Evolutionary conservation across 2,888 invertebrate genomes (phyloP).

Genomic region (Coelopa pilipes): DNA sequence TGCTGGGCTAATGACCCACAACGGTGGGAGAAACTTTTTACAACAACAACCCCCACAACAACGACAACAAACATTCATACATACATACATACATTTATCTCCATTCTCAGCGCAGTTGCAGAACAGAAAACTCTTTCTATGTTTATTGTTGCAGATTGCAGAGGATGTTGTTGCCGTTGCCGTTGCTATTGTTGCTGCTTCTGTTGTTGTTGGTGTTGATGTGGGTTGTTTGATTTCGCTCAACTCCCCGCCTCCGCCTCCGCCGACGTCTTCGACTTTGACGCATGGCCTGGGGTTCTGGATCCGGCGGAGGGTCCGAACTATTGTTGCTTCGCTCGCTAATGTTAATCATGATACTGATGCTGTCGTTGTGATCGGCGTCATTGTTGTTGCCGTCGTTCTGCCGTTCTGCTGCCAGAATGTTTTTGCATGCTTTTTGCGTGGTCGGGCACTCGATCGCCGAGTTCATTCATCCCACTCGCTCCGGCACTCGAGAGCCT

Average conservation of each 20-base stretch:
- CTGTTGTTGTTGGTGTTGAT: conserved; percentile 13
- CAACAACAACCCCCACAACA: too few species aligned
- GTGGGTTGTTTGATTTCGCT: conserved; percentile 22
- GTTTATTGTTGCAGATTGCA: conserved; percentile 11
- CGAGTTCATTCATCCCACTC: conserved; percentile 8
- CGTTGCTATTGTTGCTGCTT: not conserved
- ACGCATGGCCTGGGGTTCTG: conserved; percentile 7
- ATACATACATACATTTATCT: not conserved
- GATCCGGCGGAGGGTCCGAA: not conserved
- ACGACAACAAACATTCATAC: not conserved
- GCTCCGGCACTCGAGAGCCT: too few species aligned
- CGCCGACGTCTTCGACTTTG: not conserved
- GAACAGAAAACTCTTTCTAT: conserved; percentile 42
- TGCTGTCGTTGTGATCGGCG: conserved; percentile 6
- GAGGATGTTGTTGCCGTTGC: not conserved
- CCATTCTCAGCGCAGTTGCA: conserved; percentile 33
- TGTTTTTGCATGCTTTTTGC: conserved; percentile 15
- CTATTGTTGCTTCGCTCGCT: not conserved
- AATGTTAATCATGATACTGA: not conserved
- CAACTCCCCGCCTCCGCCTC: not conserved
- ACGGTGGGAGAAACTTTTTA: conserved; percentile 15
- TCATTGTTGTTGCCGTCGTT: not conserved
- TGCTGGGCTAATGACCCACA: conserved; percentile 24
- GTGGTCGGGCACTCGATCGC: not conserved
- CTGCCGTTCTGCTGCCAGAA: not conserved